Percentiles rank a stretch among this genome's conserved stretches.
These are phyloP conservation scores for Chanos chanos DNA, from an alignment of 2,797 vertebrate genomes.

Conservation along the genomic window DNA sequence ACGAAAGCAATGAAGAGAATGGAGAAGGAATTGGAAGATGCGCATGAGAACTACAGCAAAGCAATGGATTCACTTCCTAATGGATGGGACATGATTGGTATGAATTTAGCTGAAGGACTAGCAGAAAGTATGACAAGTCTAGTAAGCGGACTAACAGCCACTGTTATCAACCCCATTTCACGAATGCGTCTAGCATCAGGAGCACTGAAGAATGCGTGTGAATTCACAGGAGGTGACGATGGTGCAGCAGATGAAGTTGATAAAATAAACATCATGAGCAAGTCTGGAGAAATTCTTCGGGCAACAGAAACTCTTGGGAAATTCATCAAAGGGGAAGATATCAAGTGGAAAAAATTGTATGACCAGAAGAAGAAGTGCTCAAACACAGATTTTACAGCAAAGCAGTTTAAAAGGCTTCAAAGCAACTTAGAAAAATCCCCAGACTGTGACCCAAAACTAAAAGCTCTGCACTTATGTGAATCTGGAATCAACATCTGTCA, in stretches of 20 bases:
- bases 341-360: too few species aligned
- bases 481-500: constrained; percentile 1
- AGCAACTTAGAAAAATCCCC: not conserved
- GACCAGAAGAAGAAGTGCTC: not conserved
- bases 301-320: too few species aligned
- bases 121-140: not conserved
- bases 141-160: not conserved
- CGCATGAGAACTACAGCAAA: not conserved
- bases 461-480: not conserved
- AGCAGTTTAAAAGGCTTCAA: not conserved
- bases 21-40: not conserved
- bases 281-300: too few species aligned
- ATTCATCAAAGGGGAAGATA: too few species aligned
- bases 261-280: too few species aligned
- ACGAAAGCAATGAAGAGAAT: not conserved
- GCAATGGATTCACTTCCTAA: constrained; percentile 10
- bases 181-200: not conserved
- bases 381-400: not conserved
- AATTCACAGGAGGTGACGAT: too few species aligned
- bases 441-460: not conserved
- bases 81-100: constrained; percentile 27
- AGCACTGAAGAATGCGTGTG: too few species aligned
- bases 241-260: too few species aligned
- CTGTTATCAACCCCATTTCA: not conserved
- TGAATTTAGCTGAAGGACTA: constrained; percentile 19